Conservation (phyloP, 2,888 invertebrate genomes). For the Drosophila sordidula region DNA sequence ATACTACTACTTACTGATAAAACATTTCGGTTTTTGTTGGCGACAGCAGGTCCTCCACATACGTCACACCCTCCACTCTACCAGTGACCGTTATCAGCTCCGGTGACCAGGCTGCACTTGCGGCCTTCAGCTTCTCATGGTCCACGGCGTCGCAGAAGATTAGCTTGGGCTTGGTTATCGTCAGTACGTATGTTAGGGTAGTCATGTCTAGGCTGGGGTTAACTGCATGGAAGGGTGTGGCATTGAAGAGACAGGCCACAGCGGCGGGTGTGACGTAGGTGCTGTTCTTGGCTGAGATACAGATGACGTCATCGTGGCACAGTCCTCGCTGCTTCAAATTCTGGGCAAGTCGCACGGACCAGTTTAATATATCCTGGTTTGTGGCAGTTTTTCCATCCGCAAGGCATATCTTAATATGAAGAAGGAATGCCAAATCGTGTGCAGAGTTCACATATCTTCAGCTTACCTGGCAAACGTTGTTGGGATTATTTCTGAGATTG, state of each 20-base stretch:
- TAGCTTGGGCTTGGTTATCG: conserved; percentile 62
- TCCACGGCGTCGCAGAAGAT: conserved; percentile 67
- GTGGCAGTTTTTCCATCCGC: conserved; percentile 30
- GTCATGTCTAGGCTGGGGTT: conserved; percentile 51
- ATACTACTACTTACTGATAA: conserved; percentile 42
- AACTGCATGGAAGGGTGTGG: conserved; percentile 68
- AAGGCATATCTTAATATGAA: conserved; percentile 13
- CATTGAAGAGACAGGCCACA: conserved; percentile 62
- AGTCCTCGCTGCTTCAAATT: conserved; percentile 50
- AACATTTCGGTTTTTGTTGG: conserved; percentile 54
- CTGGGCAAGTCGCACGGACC: conserved; percentile 62
- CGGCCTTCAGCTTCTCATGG: conserved; percentile 50
- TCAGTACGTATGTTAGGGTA: conserved; percentile 41
- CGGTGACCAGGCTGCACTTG: conserved; percentile 49
- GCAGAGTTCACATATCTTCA: not conserved
- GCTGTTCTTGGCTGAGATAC: conserved; percentile 65
- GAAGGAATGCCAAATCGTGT: not conserved
- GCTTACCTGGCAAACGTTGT: conserved; percentile 42
- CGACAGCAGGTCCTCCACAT: conserved; percentile 43
- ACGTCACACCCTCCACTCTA: conserved; percentile 38
- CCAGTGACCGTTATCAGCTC: conserved; percentile 46
- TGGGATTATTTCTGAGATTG: conserved; percentile 35
- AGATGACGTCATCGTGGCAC: conserved; percentile 64
- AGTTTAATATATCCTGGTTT: conserved; percentile 24
- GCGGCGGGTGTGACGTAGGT: conserved; percentile 65